Percentiles rank a stretch among this genome's conserved stretches.
Conservation (phyloP, 2,888 invertebrate genomes). For the Tetrapedia diversipes region DNA sequence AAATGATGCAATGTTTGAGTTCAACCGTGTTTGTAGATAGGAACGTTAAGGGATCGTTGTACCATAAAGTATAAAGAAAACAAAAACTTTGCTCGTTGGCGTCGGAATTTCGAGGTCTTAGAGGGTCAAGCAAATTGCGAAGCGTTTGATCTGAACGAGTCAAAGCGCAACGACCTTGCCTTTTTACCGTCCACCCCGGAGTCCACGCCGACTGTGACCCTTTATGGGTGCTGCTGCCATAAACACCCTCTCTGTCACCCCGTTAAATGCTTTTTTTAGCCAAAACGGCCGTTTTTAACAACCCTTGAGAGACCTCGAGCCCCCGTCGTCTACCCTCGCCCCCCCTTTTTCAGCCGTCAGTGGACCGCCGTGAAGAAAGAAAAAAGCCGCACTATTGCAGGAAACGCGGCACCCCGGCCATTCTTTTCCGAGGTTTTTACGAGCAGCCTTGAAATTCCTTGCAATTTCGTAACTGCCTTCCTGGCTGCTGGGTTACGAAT, state of each 20-base stretch:
- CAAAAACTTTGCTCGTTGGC: slow-evolving; percentile 15
- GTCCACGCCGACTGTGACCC: slow-evolving; percentile 59
- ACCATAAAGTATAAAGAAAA: slow-evolving; percentile 26
- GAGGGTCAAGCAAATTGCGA: slow-evolving; percentile 40
- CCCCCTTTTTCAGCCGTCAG: slow-evolving; percentile 36
- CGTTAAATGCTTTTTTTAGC: slow-evolving; percentile 79
- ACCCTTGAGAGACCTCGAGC: slow-evolving; percentile 78
- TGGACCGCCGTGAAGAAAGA: slow-evolving; percentile 60
- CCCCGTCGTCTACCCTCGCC: slow-evolving; percentile 33
- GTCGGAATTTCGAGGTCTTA: slow-evolving; percentile 42
- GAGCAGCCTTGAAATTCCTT: slow-evolving; percentile 78
- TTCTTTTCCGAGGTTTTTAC: slow-evolving; percentile 74
- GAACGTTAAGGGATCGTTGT: not conserved
- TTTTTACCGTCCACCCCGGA: slow-evolving; percentile 63
- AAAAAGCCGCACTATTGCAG: slow-evolving; percentile 81
- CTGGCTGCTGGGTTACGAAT: slow-evolving; percentile 66
- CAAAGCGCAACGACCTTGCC: slow-evolving; percentile 59
- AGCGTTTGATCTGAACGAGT: slow-evolving; percentile 51
- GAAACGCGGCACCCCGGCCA: slow-evolving; percentile 74
- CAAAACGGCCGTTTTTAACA: slow-evolving; percentile 76
- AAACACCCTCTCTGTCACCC: slow-evolving; percentile 76
- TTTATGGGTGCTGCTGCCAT: slow-evolving; percentile 66
- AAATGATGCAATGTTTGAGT: not conserved
- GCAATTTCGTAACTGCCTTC: slow-evolving; percentile 74
- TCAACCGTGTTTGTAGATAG: not conserved